Evolutionary conservation across 2,888 invertebrate species (phyloP).

Genomic region (Apantesis nais): DNA sequence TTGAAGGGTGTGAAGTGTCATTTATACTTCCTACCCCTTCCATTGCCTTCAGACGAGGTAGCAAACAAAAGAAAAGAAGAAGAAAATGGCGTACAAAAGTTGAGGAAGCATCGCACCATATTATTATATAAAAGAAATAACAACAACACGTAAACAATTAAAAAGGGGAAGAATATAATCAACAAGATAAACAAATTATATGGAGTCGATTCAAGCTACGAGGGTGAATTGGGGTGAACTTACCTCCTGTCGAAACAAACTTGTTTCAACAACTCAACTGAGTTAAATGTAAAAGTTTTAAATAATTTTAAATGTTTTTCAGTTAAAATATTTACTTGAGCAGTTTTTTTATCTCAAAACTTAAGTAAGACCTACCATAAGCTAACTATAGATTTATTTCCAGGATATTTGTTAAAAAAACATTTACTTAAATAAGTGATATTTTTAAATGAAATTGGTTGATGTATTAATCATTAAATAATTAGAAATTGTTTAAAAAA

Average conservation of each 20-base stretch:
- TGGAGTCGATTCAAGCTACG: neutral
- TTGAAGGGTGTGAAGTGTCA: slow-evolving; percentile 12
- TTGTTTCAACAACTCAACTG: neutral
- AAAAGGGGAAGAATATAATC: neutral
- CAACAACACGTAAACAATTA: neutral
- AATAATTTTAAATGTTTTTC: neutral
- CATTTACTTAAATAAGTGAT: no score
- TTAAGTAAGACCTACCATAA: neutral
- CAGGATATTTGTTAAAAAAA: no score
- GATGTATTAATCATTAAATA: no score
- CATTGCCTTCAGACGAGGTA: neutral
- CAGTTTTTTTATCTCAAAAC: neutral
- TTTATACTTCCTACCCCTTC: neutral
- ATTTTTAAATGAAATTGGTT: no score
- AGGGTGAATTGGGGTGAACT: neutral
- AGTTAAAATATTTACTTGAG: neutral
- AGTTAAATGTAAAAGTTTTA: neutral
- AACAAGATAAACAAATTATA: neutral
- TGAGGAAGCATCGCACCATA: no score
- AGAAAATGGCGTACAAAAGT: no score
- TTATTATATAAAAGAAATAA: neutral
- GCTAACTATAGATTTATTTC: no score
- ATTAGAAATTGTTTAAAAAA: no score
- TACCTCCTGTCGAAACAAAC: neutral
- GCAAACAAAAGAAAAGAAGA: neutral